Percentiles rank a stretch among this genome's conserved stretches.
Evolutionary conservation across 2,888 invertebrate species (phyloP).

Genomic region (Troilus luridus): DNA sequence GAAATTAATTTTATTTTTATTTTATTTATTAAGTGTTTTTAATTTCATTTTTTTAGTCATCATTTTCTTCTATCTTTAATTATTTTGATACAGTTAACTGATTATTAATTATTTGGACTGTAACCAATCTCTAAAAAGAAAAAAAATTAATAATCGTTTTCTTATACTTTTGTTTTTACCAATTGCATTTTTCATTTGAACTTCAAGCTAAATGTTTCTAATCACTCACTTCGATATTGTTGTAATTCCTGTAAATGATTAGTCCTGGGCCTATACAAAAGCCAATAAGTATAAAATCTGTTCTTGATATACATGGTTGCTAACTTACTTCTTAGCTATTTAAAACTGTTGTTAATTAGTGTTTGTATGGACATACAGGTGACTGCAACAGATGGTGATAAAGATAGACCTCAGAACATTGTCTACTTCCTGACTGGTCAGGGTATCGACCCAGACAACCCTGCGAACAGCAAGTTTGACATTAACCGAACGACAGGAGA

Average conservation of each 20-base stretch:
- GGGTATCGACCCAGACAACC: conserved; percentile 95
- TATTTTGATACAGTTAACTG: neutral
- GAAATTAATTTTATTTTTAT: no score
- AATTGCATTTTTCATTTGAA: neutral
- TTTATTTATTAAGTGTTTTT: no score
- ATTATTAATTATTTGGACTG: no score
- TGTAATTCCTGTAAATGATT: neutral
- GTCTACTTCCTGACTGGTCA: conserved; percentile 96
- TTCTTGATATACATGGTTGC: neutral
- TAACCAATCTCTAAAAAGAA: no score
- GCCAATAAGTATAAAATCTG: neutral
- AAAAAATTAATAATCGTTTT: no score
- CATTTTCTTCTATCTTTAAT: neutral
- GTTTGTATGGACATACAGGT: conserved; percentile 75
- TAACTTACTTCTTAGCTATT: neutral
- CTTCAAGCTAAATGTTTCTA: neutral
- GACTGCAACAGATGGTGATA: conserved; percentile 95
- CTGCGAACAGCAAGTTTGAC: conserved; percentile 95
- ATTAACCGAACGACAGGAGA: conserved; percentile 96
- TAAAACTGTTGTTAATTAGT: neutral
- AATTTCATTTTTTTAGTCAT: neutral
- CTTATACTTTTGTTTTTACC: neutral
- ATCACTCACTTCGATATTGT: neutral
- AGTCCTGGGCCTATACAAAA: neutral
- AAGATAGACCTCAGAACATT: conserved; percentile 94